Evolutionary conservation across 2,797 vertebrate species (phyloP).

Genomic region (Sebastes diaconus): DNA sequence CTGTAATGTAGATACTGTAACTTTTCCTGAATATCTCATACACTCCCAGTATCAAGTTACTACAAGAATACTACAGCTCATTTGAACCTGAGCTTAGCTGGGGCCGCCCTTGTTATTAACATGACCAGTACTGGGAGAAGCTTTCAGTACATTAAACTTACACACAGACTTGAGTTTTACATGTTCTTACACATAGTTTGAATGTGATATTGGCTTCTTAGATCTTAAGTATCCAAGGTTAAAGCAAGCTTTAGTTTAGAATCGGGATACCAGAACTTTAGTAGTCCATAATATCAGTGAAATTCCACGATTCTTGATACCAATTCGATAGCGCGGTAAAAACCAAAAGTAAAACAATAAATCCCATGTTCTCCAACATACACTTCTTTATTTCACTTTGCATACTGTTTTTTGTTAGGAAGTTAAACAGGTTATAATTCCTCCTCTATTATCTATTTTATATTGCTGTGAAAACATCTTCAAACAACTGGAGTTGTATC

Average conservation of each 20-base stretch:
- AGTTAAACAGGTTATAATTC: no score
- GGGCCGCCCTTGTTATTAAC: conserved; percentile 41
- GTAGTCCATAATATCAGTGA: no score
- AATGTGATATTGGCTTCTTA: background rate
- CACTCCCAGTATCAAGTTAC: conserved; percentile 51
- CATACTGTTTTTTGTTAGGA: no score
- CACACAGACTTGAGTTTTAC: background rate
- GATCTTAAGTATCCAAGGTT: background rate
- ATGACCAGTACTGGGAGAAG: background rate
- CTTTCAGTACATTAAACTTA: background rate
- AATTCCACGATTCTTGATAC: no score
- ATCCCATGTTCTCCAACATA: no score
- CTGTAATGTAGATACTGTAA: conserved; percentile 34
- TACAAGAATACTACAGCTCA: conserved; percentile 48
- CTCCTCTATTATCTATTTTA: no score
- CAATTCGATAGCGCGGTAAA: no score
- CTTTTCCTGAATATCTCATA: conserved; percentile 27
- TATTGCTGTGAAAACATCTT: no score
- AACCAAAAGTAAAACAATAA: no score
- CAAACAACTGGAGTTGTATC: no score
- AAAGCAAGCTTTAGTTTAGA: background rate
- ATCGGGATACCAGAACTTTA: no score
- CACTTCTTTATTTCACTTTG: no score
- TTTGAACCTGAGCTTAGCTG: conserved; percentile 53
- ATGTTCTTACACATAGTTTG: background rate